phyloP scores from a whole-genome alignment of 2,888 invertebrate genomes.

The Spialia ferax region DNA sequence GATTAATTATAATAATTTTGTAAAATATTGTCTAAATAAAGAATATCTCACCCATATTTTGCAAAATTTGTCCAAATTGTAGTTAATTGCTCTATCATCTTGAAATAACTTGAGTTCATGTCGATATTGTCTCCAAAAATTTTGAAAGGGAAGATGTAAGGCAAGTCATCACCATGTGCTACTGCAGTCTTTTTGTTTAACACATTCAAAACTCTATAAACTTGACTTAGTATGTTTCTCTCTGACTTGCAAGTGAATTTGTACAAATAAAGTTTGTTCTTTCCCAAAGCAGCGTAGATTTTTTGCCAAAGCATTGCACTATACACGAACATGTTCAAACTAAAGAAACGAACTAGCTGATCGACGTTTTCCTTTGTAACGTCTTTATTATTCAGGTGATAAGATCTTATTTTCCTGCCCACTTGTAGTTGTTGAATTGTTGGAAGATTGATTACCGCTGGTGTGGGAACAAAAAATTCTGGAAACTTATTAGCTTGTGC shows the following conservation, averaged over 20 bases:
- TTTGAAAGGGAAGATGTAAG: constrained; percentile 52
- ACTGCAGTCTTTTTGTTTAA: constrained; percentile 39
- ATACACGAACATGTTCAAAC: constrained; percentile 49
- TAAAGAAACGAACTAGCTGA: constrained; percentile 48
- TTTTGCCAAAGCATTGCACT: constrained; percentile 51
- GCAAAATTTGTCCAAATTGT: constrained; percentile 74
- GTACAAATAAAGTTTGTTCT: constrained; percentile 56
- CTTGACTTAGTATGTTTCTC: constrained; percentile 51
- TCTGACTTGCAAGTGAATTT: constrained; percentile 58
- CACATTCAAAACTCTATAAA: not conserved
- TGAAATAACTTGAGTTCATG: constrained; percentile 52
- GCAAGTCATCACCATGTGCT: constrained; percentile 54
- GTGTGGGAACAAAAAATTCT: constrained; percentile 61
- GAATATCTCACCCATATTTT: constrained; percentile 62
- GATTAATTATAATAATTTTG: no score
- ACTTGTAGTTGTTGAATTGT: constrained; percentile 40
- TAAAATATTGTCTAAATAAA: not conserved
- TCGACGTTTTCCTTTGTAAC: constrained; percentile 48
- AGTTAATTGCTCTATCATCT: constrained; percentile 59
- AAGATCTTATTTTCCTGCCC: constrained; percentile 53
- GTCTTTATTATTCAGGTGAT: constrained; percentile 37
- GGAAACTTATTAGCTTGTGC: constrained; percentile 54
- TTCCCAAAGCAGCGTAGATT: constrained; percentile 46
- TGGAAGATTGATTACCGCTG: constrained; percentile 41
- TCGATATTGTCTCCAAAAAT: not conserved